phyloP scores from a whole-genome alignment of 2,797 vertebrate genomes.

The Pteropus rufus region DNA sequence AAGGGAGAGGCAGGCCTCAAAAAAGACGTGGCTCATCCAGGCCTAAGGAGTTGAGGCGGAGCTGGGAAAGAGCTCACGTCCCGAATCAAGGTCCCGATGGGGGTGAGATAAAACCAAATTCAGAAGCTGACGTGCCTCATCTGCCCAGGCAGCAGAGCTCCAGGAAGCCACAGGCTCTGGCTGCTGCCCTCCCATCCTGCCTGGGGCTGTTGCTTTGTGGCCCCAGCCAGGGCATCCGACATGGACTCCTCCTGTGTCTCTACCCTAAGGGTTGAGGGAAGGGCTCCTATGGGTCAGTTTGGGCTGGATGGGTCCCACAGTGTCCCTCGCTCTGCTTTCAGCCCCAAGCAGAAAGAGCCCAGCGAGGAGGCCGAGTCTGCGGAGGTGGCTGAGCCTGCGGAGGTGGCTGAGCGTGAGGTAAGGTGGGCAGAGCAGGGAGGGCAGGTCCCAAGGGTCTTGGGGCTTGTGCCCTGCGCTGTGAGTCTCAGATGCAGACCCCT shows the following conservation, averaged over 20 bases:
- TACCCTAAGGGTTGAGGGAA: not conserved
- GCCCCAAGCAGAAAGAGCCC: slow-evolving; percentile 58
- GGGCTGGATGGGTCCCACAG: not conserved
- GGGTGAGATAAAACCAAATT: not conserved
- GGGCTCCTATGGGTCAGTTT: not conserved
- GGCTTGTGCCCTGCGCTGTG: not conserved
- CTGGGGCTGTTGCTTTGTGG: not conserved
- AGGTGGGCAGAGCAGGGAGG: not conserved
- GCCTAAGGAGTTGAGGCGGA: not conserved
- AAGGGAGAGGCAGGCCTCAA: not conserved
- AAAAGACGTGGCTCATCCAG: not conserved
- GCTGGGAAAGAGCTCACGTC: not conserved
- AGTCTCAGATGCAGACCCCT: not conserved
- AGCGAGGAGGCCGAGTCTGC: slow-evolving; percentile 18
- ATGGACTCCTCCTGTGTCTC: not conserved
- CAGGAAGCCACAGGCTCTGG: not conserved
- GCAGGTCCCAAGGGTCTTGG: not conserved
- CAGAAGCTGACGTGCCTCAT: not conserved
- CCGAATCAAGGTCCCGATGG: not conserved
- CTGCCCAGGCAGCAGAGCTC: not conserved
- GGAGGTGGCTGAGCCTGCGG: not conserved
- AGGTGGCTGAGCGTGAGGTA: slow-evolving; percentile 22
- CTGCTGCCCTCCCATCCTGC: not conserved
- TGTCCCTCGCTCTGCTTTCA: slow-evolving; percentile 54
- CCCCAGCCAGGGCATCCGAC: not conserved